phyloP scores from a whole-genome alignment of 2,113 vertebrate genomes.

The Serinus canaria region DNA sequence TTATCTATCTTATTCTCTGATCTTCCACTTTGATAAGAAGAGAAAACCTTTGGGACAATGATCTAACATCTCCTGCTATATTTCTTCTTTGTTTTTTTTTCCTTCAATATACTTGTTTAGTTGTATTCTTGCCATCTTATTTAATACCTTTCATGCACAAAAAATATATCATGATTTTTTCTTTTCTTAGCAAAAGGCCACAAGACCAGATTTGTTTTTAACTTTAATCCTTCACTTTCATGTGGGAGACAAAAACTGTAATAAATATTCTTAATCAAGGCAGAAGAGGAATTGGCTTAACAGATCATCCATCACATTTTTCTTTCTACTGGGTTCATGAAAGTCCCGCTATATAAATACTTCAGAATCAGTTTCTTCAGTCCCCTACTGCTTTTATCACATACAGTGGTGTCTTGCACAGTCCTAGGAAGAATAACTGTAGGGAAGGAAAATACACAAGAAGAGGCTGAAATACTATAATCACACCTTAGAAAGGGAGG shows the following conservation, averaged over 20 bases:
- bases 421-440: neutral
- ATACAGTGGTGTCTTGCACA: neutral
- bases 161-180: neutral
- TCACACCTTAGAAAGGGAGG: neutral
- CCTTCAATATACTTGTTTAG: neutral
- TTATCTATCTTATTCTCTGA: constrained; percentile 45
- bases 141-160: neutral
- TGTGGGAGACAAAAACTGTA: neutral
- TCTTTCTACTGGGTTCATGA: neutral
- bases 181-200: neutral
- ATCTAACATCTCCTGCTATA: neutral
- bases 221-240: neutral
- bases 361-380: neutral
- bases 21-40: constrained; percentile 36
- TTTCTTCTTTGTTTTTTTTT: neutral
- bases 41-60: constrained; percentile 36
- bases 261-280: neutral
- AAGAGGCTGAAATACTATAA: neutral
- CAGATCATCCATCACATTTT: neutral
- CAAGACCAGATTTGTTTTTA: neutral
- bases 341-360: neutral
- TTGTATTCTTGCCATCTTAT: neutral
- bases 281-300: neutral
- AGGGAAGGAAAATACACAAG: neutral
- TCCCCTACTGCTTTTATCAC: neutral